A percentile compares a stretch with the other conserved stretches of the same genome.
Evolutionary conservation across 1,140 invertebrate genomes (phyloP).

Genomic region (Camponotus vicinus): DNA sequence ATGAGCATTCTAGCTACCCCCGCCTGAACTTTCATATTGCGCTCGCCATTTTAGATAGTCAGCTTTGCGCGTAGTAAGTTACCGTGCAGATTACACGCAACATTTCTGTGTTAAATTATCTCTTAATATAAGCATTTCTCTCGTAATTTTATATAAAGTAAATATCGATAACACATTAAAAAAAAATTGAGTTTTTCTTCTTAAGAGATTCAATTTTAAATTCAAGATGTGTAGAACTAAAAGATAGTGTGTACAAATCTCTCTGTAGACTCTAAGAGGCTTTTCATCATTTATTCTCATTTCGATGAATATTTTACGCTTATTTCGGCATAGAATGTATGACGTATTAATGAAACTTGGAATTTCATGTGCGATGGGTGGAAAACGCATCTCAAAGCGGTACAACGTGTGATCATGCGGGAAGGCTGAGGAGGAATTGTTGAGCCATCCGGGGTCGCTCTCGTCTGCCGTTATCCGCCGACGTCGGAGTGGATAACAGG

Average conservation of each 20-base stretch:
- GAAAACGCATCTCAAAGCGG: constrained; percentile 20
- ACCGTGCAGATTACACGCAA: constrained; percentile 29
- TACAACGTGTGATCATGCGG: constrained; percentile 40
- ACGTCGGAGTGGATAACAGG: constrained; percentile 84
- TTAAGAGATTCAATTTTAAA: background rate
- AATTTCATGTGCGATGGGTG: constrained; percentile 8
- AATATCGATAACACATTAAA: background rate
- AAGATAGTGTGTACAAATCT: background rate
- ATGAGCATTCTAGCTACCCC: constrained; percentile 75
- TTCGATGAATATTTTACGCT: background rate
- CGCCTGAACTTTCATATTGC: constrained; percentile 74
- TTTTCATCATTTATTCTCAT: background rate
- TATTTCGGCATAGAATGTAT: background rate
- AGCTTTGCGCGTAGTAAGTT: constrained; percentile 28
- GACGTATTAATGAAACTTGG: background rate
- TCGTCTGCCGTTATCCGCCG: constrained; percentile 79
- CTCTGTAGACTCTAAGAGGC: background rate
- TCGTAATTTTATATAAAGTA: background rate
- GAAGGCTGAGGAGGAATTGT: constrained; percentile 53
- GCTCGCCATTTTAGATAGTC: constrained; percentile 65
- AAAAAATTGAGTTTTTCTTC: background rate
- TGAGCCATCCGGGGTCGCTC: constrained; percentile 65
- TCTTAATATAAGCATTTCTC: background rate
- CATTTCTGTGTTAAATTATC: constrained; percentile 5
- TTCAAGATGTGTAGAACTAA: background rate